These are phyloP conservation scores for Idaea biselata DNA, from an alignment of 2,888 invertebrate species.

Conservation along the genomic window DNA sequence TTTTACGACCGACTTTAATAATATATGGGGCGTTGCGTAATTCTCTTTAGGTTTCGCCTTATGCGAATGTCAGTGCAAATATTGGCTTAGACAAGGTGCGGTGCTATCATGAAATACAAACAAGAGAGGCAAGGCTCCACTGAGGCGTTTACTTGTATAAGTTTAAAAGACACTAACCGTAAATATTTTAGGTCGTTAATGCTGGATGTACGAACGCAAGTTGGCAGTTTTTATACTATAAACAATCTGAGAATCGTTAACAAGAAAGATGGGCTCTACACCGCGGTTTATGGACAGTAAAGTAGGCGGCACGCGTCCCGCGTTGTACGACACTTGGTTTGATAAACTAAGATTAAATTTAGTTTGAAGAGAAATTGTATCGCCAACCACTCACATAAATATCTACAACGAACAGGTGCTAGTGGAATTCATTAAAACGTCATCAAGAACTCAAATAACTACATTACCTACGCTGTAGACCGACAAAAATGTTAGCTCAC, in stretches of 20 bases:
- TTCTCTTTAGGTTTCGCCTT: slow-evolving; percentile 56
- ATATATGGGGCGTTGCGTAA: slow-evolving; percentile 75
- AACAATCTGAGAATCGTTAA: slow-evolving; percentile 75
- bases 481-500: slow-evolving; percentile 28
- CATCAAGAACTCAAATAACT: slow-evolving; percentile 11
- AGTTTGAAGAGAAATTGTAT: slow-evolving; percentile 25
- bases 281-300: slow-evolving; percentile 76
- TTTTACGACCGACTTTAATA: slow-evolving; percentile 71
- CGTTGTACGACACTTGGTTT: slow-evolving; percentile 50
- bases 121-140: slow-evolving; percentile 25
- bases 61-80: slow-evolving; percentile 55
- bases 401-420: slow-evolving; percentile 33
- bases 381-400: slow-evolving; percentile 31
- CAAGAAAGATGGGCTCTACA: slow-evolving; percentile 79
- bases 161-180: slow-evolving; percentile 51
- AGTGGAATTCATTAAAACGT: slow-evolving; percentile 28
- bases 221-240: slow-evolving; percentile 71
- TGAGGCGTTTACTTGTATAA: slow-evolving; percentile 36
- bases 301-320: slow-evolving; percentile 67
- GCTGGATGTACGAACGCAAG: slow-evolving; percentile 50
- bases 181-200: slow-evolving; percentile 69
- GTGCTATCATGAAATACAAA: slow-evolving; percentile 22
- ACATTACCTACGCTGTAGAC: slow-evolving; percentile 16
- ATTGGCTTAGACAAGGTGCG: slow-evolving; percentile 39
- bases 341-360: slow-evolving; percentile 38